A percentile compares a stretch with the other conserved stretches of the same genome.
These are phyloP conservation scores for Salminus brasiliensis DNA, from an alignment of 2,113 vertebrate genomes.

Conservation along the genomic window DNA sequence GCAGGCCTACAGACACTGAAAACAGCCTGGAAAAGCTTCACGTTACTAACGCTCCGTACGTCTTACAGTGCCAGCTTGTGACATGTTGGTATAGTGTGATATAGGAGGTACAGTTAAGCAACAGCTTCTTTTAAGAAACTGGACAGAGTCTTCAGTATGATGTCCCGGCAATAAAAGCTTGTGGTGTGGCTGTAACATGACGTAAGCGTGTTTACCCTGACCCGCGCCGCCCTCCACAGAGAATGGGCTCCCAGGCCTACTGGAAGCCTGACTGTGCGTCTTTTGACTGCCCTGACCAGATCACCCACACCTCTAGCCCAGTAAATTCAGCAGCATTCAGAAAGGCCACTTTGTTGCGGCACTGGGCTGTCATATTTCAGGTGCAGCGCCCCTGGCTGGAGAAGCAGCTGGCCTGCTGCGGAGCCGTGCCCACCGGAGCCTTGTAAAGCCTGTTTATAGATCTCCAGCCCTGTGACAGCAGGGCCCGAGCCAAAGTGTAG, in stretches of 20 bases:
- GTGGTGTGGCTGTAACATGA: constrained; percentile 23
- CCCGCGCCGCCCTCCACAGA: constrained; percentile 20
- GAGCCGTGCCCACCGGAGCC: constrained; percentile 35
- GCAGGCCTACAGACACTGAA: neutral
- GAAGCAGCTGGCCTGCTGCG: neutral
- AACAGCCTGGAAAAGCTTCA: neutral
- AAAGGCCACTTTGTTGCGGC: constrained; percentile 47
- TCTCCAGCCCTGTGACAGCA: constrained; percentile 44
- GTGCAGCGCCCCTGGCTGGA: constrained; percentile 32
- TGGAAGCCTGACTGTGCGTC: constrained; percentile 36
- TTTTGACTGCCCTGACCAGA: constrained; percentile 37
- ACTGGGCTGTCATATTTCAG: constrained; percentile 42
- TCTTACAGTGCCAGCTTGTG: constrained; percentile 16
- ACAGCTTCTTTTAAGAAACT: constrained; percentile 10
- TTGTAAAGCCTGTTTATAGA: constrained; percentile 63
- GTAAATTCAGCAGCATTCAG: constrained; percentile 51
- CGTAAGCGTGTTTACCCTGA: constrained; percentile 31
- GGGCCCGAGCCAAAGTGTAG: constrained; percentile 38
- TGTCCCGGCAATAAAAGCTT: constrained; percentile 32
- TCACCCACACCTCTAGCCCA: constrained; percentile 49
- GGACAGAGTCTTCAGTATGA: constrained; percentile 30
- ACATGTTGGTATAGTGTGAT: neutral
- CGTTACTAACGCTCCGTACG: neutral
- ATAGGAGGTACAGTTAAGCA: constrained; percentile 2
- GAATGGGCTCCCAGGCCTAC: constrained; percentile 19